Evolutionary conservation across 2,888 invertebrate species (phyloP).

Genomic region (Trichogramma dendrolimi): DNA sequence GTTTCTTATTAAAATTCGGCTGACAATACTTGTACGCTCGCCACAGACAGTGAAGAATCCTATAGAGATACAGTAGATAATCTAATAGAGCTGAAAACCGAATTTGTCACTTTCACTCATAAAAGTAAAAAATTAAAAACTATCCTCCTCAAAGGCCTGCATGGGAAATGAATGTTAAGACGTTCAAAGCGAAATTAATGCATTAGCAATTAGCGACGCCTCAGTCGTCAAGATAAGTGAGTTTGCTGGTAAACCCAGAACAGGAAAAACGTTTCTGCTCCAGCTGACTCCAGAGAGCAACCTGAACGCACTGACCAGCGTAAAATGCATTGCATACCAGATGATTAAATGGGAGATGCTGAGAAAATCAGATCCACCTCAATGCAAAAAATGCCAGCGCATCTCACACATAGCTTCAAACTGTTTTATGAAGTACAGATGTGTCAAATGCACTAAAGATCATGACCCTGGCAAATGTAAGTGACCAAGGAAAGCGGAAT

Average conservation of each 20-base stretch:
- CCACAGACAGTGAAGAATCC: no score
- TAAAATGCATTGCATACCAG: not conserved
- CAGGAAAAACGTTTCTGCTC: not conserved
- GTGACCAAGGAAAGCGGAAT: not conserved
- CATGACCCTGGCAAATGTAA: not conserved
- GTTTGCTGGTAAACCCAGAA: no score
- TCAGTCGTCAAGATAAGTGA: no score
- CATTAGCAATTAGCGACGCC: no score
- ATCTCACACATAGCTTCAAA: not conserved
- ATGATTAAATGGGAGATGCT: not conserved
- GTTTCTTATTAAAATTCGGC: no score
- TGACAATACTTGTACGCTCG: no score
- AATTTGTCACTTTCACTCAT: constrained; percentile 1
- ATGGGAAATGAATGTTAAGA: not conserved
- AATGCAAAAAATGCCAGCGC: constrained; percentile 7
- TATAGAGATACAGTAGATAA: no score
- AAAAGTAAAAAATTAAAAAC: no score
- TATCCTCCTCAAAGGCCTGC: not conserved
- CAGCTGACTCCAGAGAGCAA: not conserved
- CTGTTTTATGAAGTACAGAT: not conserved
- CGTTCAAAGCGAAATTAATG: not conserved
- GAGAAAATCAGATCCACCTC: not conserved
- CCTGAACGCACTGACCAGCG: not conserved
- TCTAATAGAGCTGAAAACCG: not conserved
- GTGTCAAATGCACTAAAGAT: not conserved